These are phyloP conservation scores for Zaprionus ornatus DNA, from an alignment of 1,140 invertebrate genomes.

Conservation along the genomic window DNA sequence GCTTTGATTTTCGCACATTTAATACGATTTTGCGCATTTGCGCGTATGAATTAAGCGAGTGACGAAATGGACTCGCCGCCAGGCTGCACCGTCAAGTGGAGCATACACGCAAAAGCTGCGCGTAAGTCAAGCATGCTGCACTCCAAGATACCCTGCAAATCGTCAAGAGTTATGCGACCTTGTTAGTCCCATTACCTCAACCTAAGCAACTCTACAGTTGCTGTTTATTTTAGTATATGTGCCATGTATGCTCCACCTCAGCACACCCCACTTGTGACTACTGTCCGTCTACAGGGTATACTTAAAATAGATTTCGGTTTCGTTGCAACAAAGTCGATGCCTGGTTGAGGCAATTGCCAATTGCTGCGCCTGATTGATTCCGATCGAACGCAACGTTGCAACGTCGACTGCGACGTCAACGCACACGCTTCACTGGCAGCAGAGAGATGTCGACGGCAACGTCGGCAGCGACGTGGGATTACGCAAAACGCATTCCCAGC, in stretches of 20 bases:
- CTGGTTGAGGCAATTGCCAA: constrained; percentile 49
- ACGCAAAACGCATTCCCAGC: constrained; percentile 45
- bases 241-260: neutral
- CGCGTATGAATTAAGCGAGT: constrained; percentile 77
- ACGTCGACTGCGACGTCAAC: constrained; percentile 45
- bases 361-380: constrained; percentile 74
- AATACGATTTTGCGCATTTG: constrained; percentile 79
- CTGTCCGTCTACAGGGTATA: neutral
- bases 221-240: no score
- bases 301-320: constrained; percentile 18
- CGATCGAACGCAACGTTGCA: constrained; percentile 58
- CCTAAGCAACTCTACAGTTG: neutral
- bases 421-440: constrained; percentile 61
- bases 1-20: constrained; percentile 70
- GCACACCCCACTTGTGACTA: neutral
- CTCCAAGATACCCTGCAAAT: neutral
- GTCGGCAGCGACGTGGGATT: constrained; percentile 18
- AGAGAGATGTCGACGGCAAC: neutral
- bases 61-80: constrained; percentile 63
- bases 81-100: constrained; percentile 49
- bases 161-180: neutral
- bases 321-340: constrained; percentile 58
- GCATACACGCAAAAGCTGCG: constrained; percentile 38
- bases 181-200: neutral
- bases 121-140: neutral